Base-by-base conservation (phyloP, 1,140 invertebrate species). In the Lepeophtheirus salmonis region DNA sequence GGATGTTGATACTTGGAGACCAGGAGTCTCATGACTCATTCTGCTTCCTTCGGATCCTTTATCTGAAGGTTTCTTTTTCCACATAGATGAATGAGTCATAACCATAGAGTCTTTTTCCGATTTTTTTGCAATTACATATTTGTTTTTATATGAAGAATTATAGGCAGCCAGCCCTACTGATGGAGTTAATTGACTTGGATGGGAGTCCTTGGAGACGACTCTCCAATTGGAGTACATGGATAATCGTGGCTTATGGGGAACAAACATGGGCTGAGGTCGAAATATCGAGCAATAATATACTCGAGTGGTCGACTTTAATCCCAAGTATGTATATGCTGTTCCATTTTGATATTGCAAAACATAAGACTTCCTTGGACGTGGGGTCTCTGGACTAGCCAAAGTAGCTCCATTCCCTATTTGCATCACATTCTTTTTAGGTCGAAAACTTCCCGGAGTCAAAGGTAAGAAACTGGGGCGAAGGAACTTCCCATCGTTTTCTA, bases 211-310 rank as follows among this genome's bases (percentile, higher is more conserved):
- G 79, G 67, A 83, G 21, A 64, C 23, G 24, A 77, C 72, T 72
- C 87, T 83, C 92, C 92, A 97, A 69, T 96, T 92, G 10, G 89
- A 94, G 68, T 97, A 97, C 91, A 97, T 97, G 14, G 90, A 95
- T 41, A 96, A 73, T 66, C 84, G 87, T 64, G 86, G 82, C 68
- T 89, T 83, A 64, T 80, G 77, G 13, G 71, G 71, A 41, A 95
- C 88, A 69, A 94, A 96, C 74, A 90, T 94, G 0, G 92, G 91
- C 70, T 96, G 91, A 0, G 89, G 84, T 64, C 86, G 80, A 69
- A 90, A 91, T 17, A 89, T 73, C 1, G 89, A 92, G 66, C 90
- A 95, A 70, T 89, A 97, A 64, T 87, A 90, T 16, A 85, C 79
- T 67, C 84, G 80, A 0, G 88, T 91, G 3, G 86, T 89, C 67